Evolutionary conservation across 1,140 invertebrate species (phyloP).

Genomic region (Temnothorax longispinosus): DNA sequence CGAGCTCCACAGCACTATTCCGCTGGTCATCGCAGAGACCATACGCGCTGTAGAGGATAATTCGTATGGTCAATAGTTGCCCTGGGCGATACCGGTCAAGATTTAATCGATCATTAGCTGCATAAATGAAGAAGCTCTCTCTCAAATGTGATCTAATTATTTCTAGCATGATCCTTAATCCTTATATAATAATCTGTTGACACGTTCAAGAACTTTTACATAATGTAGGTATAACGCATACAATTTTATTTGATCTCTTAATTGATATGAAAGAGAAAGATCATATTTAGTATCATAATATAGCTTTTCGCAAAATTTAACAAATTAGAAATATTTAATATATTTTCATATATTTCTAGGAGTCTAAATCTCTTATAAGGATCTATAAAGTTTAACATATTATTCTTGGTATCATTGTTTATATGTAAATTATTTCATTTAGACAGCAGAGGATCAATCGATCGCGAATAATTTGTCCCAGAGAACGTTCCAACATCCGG

Average conservation of each 20-base stretch:
- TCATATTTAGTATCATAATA: not conserved
- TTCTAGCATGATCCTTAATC: not conserved
- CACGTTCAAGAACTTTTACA: not conserved
- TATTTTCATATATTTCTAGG: not conserved
- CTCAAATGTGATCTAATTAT: not conserved
- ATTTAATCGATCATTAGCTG: constrained; percentile 51
- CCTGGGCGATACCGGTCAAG: not conserved
- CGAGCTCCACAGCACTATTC: constrained; percentile 54
- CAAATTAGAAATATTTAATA: not conserved
- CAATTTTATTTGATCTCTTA: not conserved
- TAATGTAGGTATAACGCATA: not conserved
- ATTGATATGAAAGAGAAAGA: not conserved
- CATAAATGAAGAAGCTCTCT: constrained; percentile 27
- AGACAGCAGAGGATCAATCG: constrained; percentile 63
- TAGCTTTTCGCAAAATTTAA: not conserved
- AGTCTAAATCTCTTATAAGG: not conserved
- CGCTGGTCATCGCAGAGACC: constrained; percentile 66
- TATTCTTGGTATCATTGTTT: not conserved
- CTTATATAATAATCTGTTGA: not conserved
- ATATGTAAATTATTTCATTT: constrained; percentile 59
- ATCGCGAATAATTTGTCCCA: constrained; percentile 67
- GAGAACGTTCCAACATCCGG: constrained; percentile 57
- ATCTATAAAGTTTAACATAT: not conserved
- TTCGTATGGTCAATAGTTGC: constrained; percentile 70
- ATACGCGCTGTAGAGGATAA: constrained; percentile 63